phyloP scores from a whole-genome alignment of 2,888 invertebrate genomes.

The Caenorhabditis macrosperma region DNA sequence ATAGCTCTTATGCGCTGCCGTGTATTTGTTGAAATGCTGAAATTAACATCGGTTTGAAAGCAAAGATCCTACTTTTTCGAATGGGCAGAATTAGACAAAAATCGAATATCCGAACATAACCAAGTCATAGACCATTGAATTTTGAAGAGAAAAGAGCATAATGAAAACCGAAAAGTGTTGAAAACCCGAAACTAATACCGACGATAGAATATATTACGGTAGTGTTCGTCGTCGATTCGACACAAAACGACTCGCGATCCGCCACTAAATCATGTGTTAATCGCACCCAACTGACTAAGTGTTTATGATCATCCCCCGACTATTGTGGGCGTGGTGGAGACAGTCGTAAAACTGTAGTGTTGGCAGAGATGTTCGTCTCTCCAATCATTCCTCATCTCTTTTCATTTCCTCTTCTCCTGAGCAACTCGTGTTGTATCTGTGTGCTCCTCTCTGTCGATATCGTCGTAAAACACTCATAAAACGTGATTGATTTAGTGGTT shows the following conservation, averaged over 20 bases:
- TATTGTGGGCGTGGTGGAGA: neutral
- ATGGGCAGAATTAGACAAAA: no score
- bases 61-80: no score
- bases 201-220: neutral
- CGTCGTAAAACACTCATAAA: slow-evolving; percentile 27
- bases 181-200: slow-evolving; percentile 1
- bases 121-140: no score
- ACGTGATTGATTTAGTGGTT: slow-evolving; percentile 58
- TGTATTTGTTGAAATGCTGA: no score
- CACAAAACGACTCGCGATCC: neutral
- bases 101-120: no score
- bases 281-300: slow-evolving; percentile 10
- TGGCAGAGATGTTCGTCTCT: neutral
- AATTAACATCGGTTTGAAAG: no score
- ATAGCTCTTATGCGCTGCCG: no score
- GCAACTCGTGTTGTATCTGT: neutral
- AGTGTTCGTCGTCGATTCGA: neutral
- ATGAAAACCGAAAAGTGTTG: no score
- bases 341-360: slow-evolving; percentile 18
- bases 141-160: no score
- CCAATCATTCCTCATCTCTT: neutral
- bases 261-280: no score
- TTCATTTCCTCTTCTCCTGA: neutral
- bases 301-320: slow-evolving; percentile 41
- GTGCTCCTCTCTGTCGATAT: neutral